Evolutionary conservation across 2,888 invertebrate genomes (phyloP).

Genomic region (Tholera decimalis): DNA sequence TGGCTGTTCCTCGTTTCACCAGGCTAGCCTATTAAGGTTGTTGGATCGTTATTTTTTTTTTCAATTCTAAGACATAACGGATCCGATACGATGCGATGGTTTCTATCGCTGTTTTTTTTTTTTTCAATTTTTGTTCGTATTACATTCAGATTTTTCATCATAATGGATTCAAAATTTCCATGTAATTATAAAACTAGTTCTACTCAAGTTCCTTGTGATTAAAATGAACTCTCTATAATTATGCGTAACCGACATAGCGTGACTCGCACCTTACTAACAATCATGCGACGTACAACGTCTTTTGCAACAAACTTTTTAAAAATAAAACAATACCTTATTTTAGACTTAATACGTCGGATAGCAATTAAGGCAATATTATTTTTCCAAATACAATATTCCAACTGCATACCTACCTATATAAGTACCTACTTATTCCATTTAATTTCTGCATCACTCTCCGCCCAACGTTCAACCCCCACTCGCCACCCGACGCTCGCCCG

Average conservation of each 20-base stretch:
- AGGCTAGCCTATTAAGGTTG: too few relatives aligned
- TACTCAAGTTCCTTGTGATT: conserved; percentile 20
- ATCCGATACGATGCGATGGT: too few relatives aligned
- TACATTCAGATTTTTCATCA: too few relatives aligned
- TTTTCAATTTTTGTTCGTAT: too few relatives aligned
- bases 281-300: conserved; percentile 45
- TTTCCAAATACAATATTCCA: neutral
- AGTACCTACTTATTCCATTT: neutral
- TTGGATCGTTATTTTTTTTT: too few relatives aligned
- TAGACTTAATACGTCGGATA: too few relatives aligned
- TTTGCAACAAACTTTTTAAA: conserved; percentile 14
- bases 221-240: conserved; percentile 39
- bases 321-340: neutral
- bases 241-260: conserved; percentile 57
- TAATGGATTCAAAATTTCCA: neutral
- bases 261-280: conserved; percentile 37
- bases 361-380: too few relatives aligned
- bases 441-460: neutral
- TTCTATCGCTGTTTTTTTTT: too few relatives aligned
- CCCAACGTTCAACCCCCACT: too few relatives aligned
- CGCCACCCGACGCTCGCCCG: too few relatives aligned
- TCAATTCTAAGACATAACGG: too few relatives aligned
- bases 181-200: conserved; percentile 16
- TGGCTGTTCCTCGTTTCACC: too few relatives aligned
- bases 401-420: neutral